Conservation (phyloP, 2,888 invertebrate species). For the Amphimallon solstitiale region DNA sequence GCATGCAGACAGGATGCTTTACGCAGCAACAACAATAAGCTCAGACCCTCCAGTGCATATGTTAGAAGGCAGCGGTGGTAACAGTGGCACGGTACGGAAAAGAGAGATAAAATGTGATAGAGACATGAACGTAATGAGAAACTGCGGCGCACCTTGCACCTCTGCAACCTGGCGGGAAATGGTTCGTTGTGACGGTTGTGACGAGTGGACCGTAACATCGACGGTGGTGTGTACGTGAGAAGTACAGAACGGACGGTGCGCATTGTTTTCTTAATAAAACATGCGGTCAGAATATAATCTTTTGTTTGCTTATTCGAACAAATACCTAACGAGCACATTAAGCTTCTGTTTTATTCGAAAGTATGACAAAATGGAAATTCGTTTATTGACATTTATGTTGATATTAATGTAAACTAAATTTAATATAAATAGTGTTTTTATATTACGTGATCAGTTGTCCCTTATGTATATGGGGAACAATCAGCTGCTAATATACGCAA, state of each 20-base stretch:
- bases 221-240: constrained; percentile 1
- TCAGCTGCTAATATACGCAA: too few species aligned
- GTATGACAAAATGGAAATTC: too few species aligned
- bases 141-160: constrained; percentile 51
- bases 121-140: constrained; percentile 32
- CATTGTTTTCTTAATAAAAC: background rate
- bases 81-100: constrained; percentile 29
- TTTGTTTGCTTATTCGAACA: background rate
- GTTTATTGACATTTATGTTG: too few species aligned
- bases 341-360: too few species aligned
- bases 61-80: constrained; percentile 15
- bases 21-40: constrained; percentile 19
- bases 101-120: constrained; percentile 23
- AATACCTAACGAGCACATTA: background rate
- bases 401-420: too few species aligned
- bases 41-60: constrained; percentile 11
- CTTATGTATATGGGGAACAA: too few species aligned
- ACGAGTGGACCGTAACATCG: constrained; percentile 50
- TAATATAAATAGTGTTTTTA: too few species aligned
- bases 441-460: too few species aligned
- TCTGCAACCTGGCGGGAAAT: constrained; percentile 49
- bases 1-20: constrained; percentile 26
- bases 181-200: constrained; percentile 49
- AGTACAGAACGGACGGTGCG: background rate
- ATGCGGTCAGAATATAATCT: background rate